These are phyloP conservation scores for Oncorhynchus nerka DNA, from an alignment of 2,113 vertebrate species.

Conservation along the genomic window DNA sequence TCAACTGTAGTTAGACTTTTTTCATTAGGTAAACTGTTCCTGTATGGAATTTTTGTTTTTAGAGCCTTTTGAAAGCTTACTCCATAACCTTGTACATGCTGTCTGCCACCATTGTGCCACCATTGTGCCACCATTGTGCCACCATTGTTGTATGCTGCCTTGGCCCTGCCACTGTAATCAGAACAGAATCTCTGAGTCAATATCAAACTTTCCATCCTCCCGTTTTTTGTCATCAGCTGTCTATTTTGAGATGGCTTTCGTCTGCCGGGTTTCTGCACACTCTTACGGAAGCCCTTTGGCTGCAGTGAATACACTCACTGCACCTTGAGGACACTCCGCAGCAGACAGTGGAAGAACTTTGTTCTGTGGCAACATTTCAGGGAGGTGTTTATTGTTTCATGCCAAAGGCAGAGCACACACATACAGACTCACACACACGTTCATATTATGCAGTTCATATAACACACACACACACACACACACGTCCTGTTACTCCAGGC, in stretches of 20 bases:
- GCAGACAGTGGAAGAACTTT: constrained; percentile 46
- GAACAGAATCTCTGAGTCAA: constrained; percentile 15
- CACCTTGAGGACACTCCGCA: constrained; percentile 1
- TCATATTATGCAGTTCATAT: too few species aligned
- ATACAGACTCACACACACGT: constrained; percentile 11
- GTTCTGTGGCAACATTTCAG: constrained; percentile 27
- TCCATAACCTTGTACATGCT: too few species aligned
- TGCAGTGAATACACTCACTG: neutral
- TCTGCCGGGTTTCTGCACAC: too few species aligned
- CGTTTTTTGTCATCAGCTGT: constrained; percentile 26
- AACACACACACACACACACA: neutral
- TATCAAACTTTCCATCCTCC: constrained; percentile 1
- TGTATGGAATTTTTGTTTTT: too few species aligned
- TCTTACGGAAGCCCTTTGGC: constrained; percentile 2
- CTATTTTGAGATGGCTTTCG: constrained; percentile 8
- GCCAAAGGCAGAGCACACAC: constrained; percentile 14
- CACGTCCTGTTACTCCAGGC: neutral
- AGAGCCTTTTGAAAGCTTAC: too few species aligned
- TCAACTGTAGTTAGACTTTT: too few species aligned
- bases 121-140: too few species aligned
- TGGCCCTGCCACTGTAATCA: constrained; percentile 3
- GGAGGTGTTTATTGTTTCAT: constrained; percentile 23
- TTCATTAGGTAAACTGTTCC: too few species aligned
- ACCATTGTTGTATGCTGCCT: too few species aligned
- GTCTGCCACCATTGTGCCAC: too few species aligned